phyloP scores from a whole-genome alignment of 2,888 invertebrate genomes.

The Mayetiola destructor region DNA sequence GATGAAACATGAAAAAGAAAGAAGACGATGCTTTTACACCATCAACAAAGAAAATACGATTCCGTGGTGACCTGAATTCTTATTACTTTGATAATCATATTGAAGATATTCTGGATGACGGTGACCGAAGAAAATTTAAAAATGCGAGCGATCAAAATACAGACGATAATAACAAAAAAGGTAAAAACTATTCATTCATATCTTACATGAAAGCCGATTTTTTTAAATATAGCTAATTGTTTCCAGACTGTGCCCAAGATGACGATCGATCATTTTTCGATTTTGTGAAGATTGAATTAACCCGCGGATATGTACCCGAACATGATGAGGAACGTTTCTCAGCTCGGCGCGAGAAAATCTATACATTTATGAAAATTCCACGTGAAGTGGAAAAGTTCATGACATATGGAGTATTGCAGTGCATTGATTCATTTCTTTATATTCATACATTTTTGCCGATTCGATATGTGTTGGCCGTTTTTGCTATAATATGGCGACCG shows the following conservation, averaged over 20 bases:
- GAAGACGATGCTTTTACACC: constrained; percentile 22
- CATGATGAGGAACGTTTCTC: constrained; percentile 91
- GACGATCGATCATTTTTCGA: constrained; percentile 35
- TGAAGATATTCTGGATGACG: constrained; percentile 26
- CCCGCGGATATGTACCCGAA: constrained; percentile 83
- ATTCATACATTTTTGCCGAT: constrained; percentile 95
- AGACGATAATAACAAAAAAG: constrained; percentile 4
- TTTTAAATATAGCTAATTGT: too few relatives aligned
- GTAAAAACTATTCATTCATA: background rate
- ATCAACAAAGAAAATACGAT: constrained; percentile 34
- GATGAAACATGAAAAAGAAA: constrained; percentile 24
- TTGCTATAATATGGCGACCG: constrained; percentile 61
- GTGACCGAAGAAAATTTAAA: constrained; percentile 17
- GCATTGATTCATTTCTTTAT: constrained; percentile 93
- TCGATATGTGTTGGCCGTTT: constrained; percentile 73
- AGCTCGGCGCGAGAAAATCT: constrained; percentile 86
- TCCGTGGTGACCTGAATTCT: constrained; percentile 35
- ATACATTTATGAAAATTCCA: constrained; percentile 92
- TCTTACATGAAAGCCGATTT: too few relatives aligned
- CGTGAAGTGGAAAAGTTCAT: constrained; percentile 84
- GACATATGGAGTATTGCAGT: constrained; percentile 87
- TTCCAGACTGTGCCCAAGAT: background rate
- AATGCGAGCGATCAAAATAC: constrained; percentile 19
- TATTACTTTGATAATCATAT: constrained; percentile 23
- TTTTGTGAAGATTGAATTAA: constrained; percentile 76